Evolutionary conservation across 64 coral and sea anemone genomes (phyloP).

Genomic region (Montipora sp.): DNA sequence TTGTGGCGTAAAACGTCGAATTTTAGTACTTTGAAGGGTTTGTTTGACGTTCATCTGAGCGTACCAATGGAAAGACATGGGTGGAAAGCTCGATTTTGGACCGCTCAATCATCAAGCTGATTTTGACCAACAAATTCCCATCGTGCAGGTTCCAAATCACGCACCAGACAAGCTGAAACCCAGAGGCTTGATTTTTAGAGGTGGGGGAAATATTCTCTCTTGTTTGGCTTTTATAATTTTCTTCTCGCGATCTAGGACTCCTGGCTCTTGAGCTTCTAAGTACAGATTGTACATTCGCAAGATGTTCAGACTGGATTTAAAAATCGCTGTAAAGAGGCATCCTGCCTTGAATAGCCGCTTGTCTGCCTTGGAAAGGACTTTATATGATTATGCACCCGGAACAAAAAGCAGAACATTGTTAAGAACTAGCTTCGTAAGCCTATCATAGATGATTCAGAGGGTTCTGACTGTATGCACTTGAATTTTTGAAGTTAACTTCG

Average conservation of each 20-base stretch:
- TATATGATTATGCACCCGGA: background rate
- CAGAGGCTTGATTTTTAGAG: background rate
- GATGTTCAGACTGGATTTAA: conserved; percentile 39
- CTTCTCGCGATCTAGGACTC: background rate
- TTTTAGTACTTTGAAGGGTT: too few relatives aligned
- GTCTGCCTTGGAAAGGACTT: background rate
- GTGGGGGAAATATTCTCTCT: background rate
- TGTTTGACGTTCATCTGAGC: too few relatives aligned
- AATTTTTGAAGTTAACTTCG: too few relatives aligned
- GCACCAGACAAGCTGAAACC: background rate
- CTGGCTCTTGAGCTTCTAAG: background rate
- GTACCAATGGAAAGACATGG: too few relatives aligned
- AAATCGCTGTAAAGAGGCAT: conserved; percentile 1
- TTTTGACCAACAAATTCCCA: too few relatives aligned
- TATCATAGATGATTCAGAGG: background rate
- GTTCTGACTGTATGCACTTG: too few relatives aligned
- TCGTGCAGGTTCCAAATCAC: too few relatives aligned
- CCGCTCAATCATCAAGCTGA: too few relatives aligned
- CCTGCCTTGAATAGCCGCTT: conserved; percentile 34
- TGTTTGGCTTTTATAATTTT: background rate
- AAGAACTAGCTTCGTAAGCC: background rate
- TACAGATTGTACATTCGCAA: conserved; percentile 58
- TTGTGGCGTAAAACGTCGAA: too few relatives aligned
- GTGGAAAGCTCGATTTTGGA: too few relatives aligned
- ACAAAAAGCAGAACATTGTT: background rate